Conservation (phyloP, 2,113 vertebrate species). For the Actenoides lindsayi region DNA sequence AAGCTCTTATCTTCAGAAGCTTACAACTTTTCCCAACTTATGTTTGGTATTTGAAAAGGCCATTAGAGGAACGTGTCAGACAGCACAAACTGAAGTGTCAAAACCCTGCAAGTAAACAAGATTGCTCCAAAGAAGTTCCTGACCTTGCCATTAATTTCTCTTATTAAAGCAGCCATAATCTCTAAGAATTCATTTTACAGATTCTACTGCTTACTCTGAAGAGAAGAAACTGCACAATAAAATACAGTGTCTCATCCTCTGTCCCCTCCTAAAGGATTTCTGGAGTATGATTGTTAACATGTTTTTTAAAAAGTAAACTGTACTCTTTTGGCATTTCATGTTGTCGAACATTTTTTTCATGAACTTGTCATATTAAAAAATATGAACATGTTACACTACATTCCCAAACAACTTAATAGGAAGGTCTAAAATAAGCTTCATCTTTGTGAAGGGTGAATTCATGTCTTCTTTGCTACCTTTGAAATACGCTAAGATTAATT, state of each 20-base stretch:
- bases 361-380: not conserved
- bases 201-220: not conserved
- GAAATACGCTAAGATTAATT: not conserved
- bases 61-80: not conserved
- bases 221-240: not conserved
- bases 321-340: not conserved
- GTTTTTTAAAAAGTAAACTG: not conserved
- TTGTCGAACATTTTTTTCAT: not conserved
- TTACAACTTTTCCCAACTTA: not conserved
- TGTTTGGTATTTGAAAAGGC: not conserved
- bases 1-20: not conserved
- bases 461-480: not conserved
- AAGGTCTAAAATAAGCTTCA: not conserved
- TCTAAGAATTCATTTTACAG: not conserved
- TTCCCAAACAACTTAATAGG: not conserved
- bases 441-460: not conserved
- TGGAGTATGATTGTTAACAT: slow-evolving; percentile 11
- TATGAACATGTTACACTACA: not conserved
- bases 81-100: not conserved
- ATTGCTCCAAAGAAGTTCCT: slow-evolving; percentile 5
- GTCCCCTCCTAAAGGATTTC: slow-evolving; percentile 67
- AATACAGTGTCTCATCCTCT: slow-evolving; percentile 52
- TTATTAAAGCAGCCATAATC: not conserved
- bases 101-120: not conserved
- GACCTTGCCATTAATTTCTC: not conserved